Base-by-base conservation (phyloP, 2,113 vertebrate species). In the Pomatorhinus ruficollis region DNA sequence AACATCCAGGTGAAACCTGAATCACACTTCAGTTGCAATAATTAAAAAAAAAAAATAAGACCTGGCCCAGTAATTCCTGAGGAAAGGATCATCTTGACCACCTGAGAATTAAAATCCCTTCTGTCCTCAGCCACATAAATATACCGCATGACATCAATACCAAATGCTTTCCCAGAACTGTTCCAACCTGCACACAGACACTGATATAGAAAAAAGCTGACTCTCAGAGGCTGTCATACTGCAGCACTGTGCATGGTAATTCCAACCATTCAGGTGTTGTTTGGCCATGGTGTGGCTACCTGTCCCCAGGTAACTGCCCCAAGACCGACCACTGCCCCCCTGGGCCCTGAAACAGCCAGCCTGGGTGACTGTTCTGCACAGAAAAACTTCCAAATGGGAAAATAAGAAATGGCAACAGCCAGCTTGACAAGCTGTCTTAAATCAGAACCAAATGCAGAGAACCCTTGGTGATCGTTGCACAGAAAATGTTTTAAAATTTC, bases 41-140 rank as follows among this genome's bases (percentile, higher is more conserved):
- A 69, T 74, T 78, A 74, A 30, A 76, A 28, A 85, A 35, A n/a
- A 27, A 50, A 39, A 16, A 22, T n/a, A 42, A 19, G 8, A 59
- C 45, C 35, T 35, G 80, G 63, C 77, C 59, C 64, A 72, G 60
- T 61, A 91, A 50, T 63, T 94, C 49, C 64, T 22, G 25, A 83
- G 83, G 76, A 81, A 81, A 75, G 40, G 35, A 83, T 59, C 56
- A 78, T 30, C 74, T 64, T 50, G 24, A 71, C 60, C 88, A 77
- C 72, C n/a, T 65, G 49, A 92, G 90, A 92, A 96, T 76, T 89
- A 44, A 89, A 93, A 82, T 76, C 80, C 72, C 72, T 81, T 79
- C 85, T 75, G 72, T 92, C 76, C 83, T 94, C 86, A 84, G 49
- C 79, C 52, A 70, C 49, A 87, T 31, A 80, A 91, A 93, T 37